Conservation (phyloP, 1,140 invertebrate genomes). For the Bombus fervidus region DNA sequence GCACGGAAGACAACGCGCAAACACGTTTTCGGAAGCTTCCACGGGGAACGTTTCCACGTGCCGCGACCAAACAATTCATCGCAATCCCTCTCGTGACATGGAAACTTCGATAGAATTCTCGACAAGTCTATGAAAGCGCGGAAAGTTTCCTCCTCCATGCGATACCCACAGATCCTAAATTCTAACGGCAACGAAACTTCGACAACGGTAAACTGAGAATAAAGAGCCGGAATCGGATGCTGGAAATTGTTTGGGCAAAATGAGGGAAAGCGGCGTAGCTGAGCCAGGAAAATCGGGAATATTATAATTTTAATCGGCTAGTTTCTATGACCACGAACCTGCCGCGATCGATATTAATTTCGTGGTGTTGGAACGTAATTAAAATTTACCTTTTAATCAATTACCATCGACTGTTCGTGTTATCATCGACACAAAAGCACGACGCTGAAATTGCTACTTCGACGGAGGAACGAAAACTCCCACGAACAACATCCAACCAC, state of each 20-base stretch:
- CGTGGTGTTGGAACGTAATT: not conserved
- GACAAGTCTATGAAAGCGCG: not conserved
- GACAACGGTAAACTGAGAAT: not conserved
- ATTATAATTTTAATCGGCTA: not conserved
- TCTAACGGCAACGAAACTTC: not conserved
- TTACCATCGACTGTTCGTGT: not conserved
- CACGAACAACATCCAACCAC: not conserved
- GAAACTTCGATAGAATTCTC: conserved; percentile 10
- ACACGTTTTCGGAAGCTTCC: not conserved
- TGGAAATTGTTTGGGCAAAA: not conserved
- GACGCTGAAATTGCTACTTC: too few relatives aligned
- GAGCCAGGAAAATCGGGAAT: too few relatives aligned
- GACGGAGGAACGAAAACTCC: too few relatives aligned
- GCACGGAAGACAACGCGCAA: not conserved
- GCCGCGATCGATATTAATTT: conserved; percentile 3
- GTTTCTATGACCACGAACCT: not conserved
- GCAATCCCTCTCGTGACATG: not conserved
- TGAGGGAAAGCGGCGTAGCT: not conserved
- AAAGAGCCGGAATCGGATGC: not conserved
- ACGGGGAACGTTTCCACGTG: not conserved
- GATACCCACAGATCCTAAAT: not conserved
- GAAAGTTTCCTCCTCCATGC: not conserved
- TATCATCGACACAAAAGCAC: too few relatives aligned
- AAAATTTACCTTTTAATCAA: not conserved
- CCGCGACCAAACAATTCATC: not conserved